Conservation (phyloP, 2,797 vertebrate genomes). For the Setipinna tenuifilis region DNA sequence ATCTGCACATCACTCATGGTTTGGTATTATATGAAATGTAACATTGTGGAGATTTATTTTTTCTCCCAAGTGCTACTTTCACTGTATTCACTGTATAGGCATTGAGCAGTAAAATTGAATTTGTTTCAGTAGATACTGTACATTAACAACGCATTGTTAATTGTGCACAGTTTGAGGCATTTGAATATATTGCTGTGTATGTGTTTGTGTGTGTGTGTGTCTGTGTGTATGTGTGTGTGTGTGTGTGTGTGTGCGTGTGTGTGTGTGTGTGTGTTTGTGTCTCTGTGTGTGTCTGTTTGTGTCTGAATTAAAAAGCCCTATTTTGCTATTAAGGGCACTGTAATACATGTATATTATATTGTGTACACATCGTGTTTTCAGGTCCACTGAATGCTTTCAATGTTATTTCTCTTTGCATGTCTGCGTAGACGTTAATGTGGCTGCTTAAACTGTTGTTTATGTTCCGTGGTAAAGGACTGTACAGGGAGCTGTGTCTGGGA, state of each 20-base stretch:
- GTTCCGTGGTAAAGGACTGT: neutral
- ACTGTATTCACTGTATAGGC: no score
- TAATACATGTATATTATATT: neutral
- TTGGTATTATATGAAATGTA: no score
- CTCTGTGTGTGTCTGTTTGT: neutral
- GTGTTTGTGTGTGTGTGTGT: neutral
- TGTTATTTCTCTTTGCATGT: neutral
- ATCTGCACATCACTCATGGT: no score
- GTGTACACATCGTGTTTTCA: neutral
- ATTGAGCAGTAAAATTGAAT: no score
- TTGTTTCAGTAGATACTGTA: no score
- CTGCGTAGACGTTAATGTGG: neutral
- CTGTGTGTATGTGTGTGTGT: neutral
- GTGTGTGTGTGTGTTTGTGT: neutral
- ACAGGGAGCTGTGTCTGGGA: neutral
- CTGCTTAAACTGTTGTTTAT: neutral
- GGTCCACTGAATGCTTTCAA: neutral
- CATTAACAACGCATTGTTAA: no score
- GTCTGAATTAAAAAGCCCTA: neutral
- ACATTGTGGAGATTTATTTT: no score
- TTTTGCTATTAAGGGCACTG: no score
- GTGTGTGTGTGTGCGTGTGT: neutral
- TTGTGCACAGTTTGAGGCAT: no score
- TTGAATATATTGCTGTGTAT: no score
- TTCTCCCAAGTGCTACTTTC: no score